These are phyloP conservation scores for Epinephelus malabaricus DNA, from an alignment of 2,797 vertebrate genomes.

Conservation along the genomic window DNA sequence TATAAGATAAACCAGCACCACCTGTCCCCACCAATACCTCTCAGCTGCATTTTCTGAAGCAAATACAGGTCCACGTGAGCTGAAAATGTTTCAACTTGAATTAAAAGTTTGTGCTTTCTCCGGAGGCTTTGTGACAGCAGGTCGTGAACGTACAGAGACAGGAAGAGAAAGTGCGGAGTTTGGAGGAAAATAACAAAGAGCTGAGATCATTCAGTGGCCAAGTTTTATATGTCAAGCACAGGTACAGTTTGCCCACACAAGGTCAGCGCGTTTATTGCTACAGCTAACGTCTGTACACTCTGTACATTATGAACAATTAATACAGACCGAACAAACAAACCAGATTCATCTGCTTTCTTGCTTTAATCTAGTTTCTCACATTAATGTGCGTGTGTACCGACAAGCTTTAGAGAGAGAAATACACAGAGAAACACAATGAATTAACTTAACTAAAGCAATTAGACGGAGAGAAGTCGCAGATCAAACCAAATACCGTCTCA, in stretches of 20 bases:
- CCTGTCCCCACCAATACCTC: neutral
- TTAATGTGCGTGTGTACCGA: slow-evolving; percentile 19
- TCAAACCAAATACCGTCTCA: slow-evolving; percentile 48
- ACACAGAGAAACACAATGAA: slow-evolving; percentile 48
- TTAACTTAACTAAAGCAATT: slow-evolving; percentile 68
- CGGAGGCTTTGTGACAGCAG: neutral
- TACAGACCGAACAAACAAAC: slow-evolving; percentile 14
- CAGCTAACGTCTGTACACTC: slow-evolving; percentile 11
- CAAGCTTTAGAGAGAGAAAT: slow-evolving; percentile 26
- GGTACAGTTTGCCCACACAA: slow-evolving; percentile 14
- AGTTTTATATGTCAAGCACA: slow-evolving; percentile 6
- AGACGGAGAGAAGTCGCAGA: slow-evolving; percentile 47
- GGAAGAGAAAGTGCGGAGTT: neutral
- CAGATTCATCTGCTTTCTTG: neutral
- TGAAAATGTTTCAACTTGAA: neutral
- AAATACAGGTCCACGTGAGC: neutral
- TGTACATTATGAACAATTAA: slow-evolving; percentile 18
- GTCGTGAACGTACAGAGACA: neutral
- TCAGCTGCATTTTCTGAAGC: too few relatives aligned
- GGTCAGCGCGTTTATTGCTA: neutral
- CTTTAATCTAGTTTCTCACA: slow-evolving; percentile 28
- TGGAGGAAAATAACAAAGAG: neutral
- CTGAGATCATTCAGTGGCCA: neutral
- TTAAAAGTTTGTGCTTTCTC: neutral
- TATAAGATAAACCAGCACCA: neutral